A percentile compares a stretch with the other conserved stretches of the same genome.
phyloP scores from a whole-genome alignment of 2,888 invertebrate species.

The Melipona beecheii region DNA sequence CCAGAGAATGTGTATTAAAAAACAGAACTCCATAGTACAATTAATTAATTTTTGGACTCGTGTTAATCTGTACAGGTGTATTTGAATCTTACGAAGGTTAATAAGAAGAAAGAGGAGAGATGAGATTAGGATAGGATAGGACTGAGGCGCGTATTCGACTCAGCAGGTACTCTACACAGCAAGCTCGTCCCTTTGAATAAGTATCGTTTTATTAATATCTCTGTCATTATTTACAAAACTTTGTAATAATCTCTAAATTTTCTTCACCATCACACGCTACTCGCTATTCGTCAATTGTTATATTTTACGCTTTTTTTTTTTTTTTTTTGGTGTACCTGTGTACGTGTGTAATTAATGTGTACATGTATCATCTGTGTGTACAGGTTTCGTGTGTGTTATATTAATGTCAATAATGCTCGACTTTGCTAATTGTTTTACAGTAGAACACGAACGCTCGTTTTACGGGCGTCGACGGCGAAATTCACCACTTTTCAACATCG shows the following conservation, averaged over 20 bases:
- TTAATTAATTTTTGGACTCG: constrained; percentile 7
- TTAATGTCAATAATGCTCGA: constrained; percentile 69
- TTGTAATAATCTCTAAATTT: constrained; percentile 82
- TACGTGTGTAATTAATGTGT: constrained; percentile 3
- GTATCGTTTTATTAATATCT: constrained; percentile 83
- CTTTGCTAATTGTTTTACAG: constrained; percentile 55
- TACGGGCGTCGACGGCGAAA: constrained; percentile 3
- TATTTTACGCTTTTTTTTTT: constrained; percentile 49
- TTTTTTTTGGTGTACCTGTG: background rate
- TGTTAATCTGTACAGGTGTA: constrained; percentile 4
- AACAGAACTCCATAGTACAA: background rate
- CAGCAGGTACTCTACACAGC: background rate
- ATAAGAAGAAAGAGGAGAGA: background rate
- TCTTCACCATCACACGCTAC: constrained; percentile 79
- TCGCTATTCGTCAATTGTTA: constrained; percentile 76
- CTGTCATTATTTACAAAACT: constrained; percentile 84
- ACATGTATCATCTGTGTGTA: background rate
- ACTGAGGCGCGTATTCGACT: background rate
- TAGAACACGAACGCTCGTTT: constrained; percentile 24
- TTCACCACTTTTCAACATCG: constrained; percentile 22
- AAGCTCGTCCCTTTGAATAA: constrained; percentile 72
- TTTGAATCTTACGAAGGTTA: background rate
- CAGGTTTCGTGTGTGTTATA: constrained; percentile 40
- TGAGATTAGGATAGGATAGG: background rate
- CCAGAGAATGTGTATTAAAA: background rate